Percentiles rank a stretch among this genome's conserved stretches.
Conservation (phyloP, 1,140 invertebrate genomes). For the Mercenaria mercenaria region DNA sequence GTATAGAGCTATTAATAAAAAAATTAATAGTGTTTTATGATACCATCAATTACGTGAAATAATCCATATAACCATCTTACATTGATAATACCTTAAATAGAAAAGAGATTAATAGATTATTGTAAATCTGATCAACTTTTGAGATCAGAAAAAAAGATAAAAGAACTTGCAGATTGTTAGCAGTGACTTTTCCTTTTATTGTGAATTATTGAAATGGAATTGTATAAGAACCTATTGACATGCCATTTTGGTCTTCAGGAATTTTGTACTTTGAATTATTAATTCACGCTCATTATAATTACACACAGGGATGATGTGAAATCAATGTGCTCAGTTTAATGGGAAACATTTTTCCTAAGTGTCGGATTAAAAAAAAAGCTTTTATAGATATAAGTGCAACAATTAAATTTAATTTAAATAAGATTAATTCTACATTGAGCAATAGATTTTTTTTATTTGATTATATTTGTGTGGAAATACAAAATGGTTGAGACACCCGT, state of each 20-base stretch:
- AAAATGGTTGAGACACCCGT: conserved; percentile 13
- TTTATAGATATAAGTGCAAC: background rate
- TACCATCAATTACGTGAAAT: conserved; percentile 10
- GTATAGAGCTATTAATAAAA: background rate
- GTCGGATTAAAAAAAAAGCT: background rate
- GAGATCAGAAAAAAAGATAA: background rate
- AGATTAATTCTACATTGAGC: background rate
- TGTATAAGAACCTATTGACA: background rate
- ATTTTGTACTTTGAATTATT: conserved; percentile 1
- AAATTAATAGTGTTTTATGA: background rate
- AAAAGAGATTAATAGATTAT: conserved; percentile 11
- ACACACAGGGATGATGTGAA: background rate
- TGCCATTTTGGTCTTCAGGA: background rate
- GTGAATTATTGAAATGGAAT: background rate
- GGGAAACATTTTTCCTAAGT: background rate
- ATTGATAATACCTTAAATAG: background rate
- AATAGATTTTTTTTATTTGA: background rate
- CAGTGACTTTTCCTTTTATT: background rate
- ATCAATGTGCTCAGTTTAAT: background rate
- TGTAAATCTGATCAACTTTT: background rate
- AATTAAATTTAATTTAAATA: background rate
- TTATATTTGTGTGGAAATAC: background rate
- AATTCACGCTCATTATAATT: background rate
- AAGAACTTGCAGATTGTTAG: background rate
- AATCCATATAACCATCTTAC: background rate